These are phyloP conservation scores for Microctenopoma steveboyesi DNA, from an alignment of 2,797 vertebrate species.

Conservation along the genomic window DNA sequence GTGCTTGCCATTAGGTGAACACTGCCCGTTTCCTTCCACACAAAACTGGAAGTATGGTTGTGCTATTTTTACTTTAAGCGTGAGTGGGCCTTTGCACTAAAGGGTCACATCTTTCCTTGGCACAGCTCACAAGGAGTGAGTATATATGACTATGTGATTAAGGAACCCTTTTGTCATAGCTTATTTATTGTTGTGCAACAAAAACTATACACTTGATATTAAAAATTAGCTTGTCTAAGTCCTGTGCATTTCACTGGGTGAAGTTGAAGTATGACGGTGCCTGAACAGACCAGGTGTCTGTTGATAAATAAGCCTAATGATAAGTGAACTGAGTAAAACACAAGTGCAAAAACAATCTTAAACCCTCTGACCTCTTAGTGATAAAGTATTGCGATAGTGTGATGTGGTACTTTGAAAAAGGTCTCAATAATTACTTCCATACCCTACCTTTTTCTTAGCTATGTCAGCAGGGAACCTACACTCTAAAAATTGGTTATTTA, in stretches of 20 bases:
- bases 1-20: conserved; percentile 67
- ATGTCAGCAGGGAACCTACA: conserved; percentile 44
- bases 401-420: conserved; percentile 54
- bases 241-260: background rate
- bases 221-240: conserved; percentile 2
- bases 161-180: background rate
- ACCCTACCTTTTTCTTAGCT: conserved; percentile 32
- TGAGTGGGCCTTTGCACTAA: conserved; percentile 45
- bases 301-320: conserved; percentile 28
- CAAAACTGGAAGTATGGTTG: conserved; percentile 66
- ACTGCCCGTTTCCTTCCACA: conserved; percentile 72
- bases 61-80: conserved; percentile 65
- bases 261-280: background rate
- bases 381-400: conserved; percentile 85
- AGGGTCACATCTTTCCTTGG: conserved; percentile 57
- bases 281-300: conserved; percentile 2
- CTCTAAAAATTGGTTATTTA: conserved; percentile 31
- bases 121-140: conserved; percentile 48
- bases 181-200: background rate
- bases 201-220: background rate
- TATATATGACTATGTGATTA: background rate
- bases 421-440: conserved; percentile 78
- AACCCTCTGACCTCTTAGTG: conserved; percentile 71
- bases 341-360: conserved; percentile 41
- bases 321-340: conserved; percentile 45